Evolutionary conservation across 2,888 invertebrate genomes (phyloP).

Genomic region (Chaetogeoica ovagalla): DNA sequence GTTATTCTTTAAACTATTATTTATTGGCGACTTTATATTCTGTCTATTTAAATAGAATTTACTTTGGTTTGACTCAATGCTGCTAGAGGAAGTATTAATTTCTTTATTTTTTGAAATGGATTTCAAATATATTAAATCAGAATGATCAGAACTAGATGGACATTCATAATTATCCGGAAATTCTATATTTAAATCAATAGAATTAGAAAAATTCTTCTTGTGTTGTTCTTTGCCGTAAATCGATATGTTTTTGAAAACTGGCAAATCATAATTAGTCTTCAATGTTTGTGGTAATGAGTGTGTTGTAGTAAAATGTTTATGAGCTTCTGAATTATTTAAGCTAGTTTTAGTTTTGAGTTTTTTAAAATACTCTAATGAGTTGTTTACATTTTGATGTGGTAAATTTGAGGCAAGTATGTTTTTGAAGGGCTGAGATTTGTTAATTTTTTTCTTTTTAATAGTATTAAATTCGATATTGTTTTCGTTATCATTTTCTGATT

Average conservation of each 20-base stretch:
- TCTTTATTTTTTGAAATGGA: neutral
- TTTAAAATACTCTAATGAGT: slow-evolving; percentile 26
- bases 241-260: slow-evolving; percentile 3
- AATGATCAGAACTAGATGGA: slow-evolving; percentile 23
- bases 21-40: neutral
- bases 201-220: neutral
- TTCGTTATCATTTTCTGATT: slow-evolving; percentile 35
- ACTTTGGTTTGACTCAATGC: neutral
- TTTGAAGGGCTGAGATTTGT: neutral
- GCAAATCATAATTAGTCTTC: neutral
- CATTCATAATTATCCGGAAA: slow-evolving; percentile 9
- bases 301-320: neutral
- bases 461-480: neutral
- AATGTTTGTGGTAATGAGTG: neutral
- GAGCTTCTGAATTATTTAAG: neutral
- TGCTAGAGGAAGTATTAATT: neutral
- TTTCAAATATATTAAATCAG: slow-evolving; percentile 26
- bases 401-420: neutral
- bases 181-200: slow-evolving; percentile 19
- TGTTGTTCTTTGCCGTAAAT: neutral
- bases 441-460: neutral
- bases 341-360: slow-evolving; percentile 7
- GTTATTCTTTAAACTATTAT: neutral
- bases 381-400: slow-evolving; percentile 11
- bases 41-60: neutral